phyloP scores from a whole-genome alignment of 1,140 invertebrate genomes.

The Aphelinus atriplicis region DNA sequence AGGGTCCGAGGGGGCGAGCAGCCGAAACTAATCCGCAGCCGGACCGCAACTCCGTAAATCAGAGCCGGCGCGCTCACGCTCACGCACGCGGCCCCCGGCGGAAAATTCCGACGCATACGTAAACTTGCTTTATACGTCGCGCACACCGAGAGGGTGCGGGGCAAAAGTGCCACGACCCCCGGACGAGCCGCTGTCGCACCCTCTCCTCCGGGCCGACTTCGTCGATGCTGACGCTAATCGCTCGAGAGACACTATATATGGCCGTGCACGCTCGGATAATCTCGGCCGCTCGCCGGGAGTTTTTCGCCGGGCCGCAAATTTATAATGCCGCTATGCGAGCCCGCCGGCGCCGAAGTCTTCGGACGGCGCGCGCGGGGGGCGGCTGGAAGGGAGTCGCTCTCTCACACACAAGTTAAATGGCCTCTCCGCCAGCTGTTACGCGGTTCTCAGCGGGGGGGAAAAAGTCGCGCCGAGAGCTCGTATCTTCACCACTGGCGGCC shows the following conservation, averaged over 20 bases:
- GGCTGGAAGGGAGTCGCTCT: no score
- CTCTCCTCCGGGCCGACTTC: no score
- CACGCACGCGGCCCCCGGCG: no score
- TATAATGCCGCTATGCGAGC: no score
- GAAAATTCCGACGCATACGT: neutral
- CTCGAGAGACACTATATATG: neutral
- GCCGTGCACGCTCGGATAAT: neutral
- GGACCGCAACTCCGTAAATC: slow-evolving; percentile 17
- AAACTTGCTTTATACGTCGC: neutral
- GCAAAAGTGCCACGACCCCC: no score
- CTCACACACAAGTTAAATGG: no score
- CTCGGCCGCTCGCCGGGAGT: neutral
- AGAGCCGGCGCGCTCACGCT: neutral
- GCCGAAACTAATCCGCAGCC: neutral
- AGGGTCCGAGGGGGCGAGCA: neutral
- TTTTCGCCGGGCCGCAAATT: no score
- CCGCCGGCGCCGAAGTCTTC: no score
- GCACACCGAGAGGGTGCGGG: no score
- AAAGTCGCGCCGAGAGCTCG: neutral
- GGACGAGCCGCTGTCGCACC: no score
- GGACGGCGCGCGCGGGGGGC: no score
- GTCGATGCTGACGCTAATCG: no score
- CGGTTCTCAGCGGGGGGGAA: neutral
- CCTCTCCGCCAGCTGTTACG: slow-evolving; percentile 6
- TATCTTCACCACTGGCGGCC: neutral